A percentile compares a stretch with the other conserved stretches of the same genome.
These are phyloP conservation scores for Drosophila triauraria DNA, from an alignment of 1,140 invertebrate species.

Conservation along the genomic window DNA sequence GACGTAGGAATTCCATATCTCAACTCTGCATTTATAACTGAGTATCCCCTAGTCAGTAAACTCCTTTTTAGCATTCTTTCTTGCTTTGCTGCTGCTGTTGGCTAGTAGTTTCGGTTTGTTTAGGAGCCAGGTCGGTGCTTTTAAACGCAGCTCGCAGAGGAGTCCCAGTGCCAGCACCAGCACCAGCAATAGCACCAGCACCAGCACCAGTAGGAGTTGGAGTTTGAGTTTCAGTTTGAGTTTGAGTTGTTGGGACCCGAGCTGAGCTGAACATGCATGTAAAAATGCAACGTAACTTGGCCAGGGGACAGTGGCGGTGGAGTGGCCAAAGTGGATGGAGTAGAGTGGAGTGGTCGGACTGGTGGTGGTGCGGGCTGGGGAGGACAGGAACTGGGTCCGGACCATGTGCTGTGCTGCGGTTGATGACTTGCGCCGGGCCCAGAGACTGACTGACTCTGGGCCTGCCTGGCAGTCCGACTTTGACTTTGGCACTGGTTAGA, in stretches of 20 bases:
- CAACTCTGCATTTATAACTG: too few species aligned
- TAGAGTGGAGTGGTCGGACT: not conserved
- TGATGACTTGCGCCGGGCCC: slow-evolving; percentile 71
- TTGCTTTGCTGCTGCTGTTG: slow-evolving; percentile 46
- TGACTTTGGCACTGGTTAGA: slow-evolving; percentile 67
- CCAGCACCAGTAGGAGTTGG: slow-evolving; percentile 15
- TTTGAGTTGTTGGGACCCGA: slow-evolving; percentile 51
- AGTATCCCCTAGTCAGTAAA: slow-evolving; percentile 17
- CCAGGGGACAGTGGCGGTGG: slow-evolving; percentile 29
- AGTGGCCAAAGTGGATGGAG: slow-evolving; percentile 6
- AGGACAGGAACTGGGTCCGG: slow-evolving; percentile 34
- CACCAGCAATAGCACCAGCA: slow-evolving; percentile 2
- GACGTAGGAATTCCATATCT: too few species aligned
- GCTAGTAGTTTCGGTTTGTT: slow-evolving; percentile 73
- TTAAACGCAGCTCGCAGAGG: slow-evolving; percentile 57
- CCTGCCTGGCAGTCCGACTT: slow-evolving; percentile 56
- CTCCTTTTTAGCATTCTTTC: not conserved
- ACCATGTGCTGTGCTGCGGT: slow-evolving; percentile 62
- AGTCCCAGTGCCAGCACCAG: slow-evolving; percentile 21
- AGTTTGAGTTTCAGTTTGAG: slow-evolving; percentile 45
- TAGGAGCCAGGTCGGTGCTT: slow-evolving; percentile 74
- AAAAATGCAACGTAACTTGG: slow-evolving; percentile 79
- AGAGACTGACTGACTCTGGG: slow-evolving; percentile 75
- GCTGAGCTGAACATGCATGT: slow-evolving; percentile 70
- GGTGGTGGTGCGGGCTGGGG: not conserved